Percentiles rank a stretch among this genome's conserved stretches.
phyloP scores from a whole-genome alignment of 2,113 vertebrate genomes.

The Chaetodon trifascialis region DNA sequence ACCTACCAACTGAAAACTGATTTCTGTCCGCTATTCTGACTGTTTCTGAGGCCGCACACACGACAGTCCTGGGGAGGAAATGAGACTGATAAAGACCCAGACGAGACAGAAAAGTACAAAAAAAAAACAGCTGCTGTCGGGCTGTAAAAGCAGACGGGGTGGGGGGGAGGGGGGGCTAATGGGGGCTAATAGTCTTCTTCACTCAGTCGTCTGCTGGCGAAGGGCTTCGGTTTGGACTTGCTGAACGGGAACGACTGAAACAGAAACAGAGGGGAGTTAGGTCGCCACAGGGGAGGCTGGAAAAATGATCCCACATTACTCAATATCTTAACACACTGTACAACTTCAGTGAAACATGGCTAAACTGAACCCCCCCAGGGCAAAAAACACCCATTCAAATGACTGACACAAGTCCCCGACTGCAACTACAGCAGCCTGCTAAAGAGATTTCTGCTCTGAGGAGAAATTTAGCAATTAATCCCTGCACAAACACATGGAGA shows the following conservation, averaged over 20 bases:
- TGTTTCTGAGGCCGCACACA: slow-evolving; percentile 28
- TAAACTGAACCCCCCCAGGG: slow-evolving; percentile 6
- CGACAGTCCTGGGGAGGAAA: slow-evolving; percentile 35
- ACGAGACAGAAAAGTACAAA: slow-evolving; percentile 36
- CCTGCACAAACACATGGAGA: slow-evolving; percentile 4
- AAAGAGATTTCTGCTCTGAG: not conserved
- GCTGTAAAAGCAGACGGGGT: slow-evolving; percentile 58
- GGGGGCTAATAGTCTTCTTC: slow-evolving; percentile 49
- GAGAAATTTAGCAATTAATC: not conserved
- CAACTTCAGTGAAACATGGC: not conserved
- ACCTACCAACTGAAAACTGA: slow-evolving; percentile 12
- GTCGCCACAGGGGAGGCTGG: slow-evolving; percentile 44
- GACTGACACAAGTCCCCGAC: not conserved
- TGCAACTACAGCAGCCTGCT: not conserved
- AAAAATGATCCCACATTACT: slow-evolving; percentile 28
- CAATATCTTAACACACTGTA: not conserved
- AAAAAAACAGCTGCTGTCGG: slow-evolving; percentile 18
- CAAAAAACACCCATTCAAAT: not conserved
- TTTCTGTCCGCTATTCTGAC: slow-evolving; percentile 20
- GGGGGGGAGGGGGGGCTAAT: slow-evolving; percentile 13
- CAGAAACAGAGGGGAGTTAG: slow-evolving; percentile 68
- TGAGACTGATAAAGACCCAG: not conserved
- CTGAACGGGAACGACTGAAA: slow-evolving; percentile 85
- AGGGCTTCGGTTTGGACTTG: slow-evolving; percentile 80
- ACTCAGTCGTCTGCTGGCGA: slow-evolving; percentile 78